Evolutionary conservation across 2,113 vertebrate genomes (phyloP).

Genomic region (Sinocyclocheilus rhinocerous): DNA sequence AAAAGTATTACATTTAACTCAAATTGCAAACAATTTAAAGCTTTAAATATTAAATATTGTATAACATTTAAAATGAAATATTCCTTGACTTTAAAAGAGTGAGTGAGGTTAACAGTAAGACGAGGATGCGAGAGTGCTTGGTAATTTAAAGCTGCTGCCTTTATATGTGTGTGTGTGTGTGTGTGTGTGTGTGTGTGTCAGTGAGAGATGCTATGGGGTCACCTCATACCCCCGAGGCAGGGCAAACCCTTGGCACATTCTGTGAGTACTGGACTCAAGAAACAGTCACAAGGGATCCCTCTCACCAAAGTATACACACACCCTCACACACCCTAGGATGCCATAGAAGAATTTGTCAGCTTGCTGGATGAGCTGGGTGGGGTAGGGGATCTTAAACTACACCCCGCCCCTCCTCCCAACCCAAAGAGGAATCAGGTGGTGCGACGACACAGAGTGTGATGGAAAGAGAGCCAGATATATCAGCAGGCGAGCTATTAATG

Average conservation of each 20-base stretch:
- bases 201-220: conserved; percentile 26
- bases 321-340: conserved; percentile 12
- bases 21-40: too few relatives aligned
- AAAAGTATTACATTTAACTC: neutral
- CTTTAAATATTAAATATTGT: too few relatives aligned
- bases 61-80: too few relatives aligned
- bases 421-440: conserved; percentile 76
- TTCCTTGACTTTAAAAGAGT: neutral
- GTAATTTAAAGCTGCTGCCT: conserved; percentile 34
- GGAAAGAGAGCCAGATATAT: conserved; percentile 73
- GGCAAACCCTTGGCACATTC: conserved; percentile 35
- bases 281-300: conserved; percentile 31
- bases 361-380: conserved; percentile 28
- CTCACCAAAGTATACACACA: conserved; percentile 11
- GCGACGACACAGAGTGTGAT: conserved; percentile 75
- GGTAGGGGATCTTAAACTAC: conserved; percentile 25
- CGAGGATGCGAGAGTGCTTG: neutral
- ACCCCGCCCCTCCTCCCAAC: neutral
- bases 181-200: conserved; percentile 11
- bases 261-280: conserved; percentile 33
- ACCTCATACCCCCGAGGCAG: conserved; percentile 25
- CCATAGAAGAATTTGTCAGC: conserved; percentile 58
- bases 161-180: conserved; percentile 10
- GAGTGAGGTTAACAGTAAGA: neutral
- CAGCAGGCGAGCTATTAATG: conserved; percentile 67